Evolutionary conservation across 2,113 vertebrate genomes (phyloP), one percentile per base, ranked within the genome.

Genomic region (Ariopsis seemanni): DNA sequence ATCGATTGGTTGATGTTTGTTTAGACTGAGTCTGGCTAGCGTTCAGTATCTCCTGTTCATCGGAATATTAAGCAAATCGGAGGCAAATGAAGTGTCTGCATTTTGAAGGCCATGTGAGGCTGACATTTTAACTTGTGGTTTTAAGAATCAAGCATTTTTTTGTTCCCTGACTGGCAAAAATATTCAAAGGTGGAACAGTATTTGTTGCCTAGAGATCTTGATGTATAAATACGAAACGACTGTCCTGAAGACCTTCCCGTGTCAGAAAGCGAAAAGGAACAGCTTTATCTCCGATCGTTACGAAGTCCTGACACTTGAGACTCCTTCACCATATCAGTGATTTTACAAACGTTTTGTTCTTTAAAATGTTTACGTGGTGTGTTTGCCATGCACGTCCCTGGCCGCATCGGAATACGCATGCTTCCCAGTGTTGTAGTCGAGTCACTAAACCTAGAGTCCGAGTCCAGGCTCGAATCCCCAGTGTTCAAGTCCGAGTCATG

Each of bases 41-140:
- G 15, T 57, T 88, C 85, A 88, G 86, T 77, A 72, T 65, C 83
- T 79, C 88, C 87, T 91, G 92, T 90, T 67, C 84, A 81, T 89
- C 89, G 88, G 89, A 88, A 89, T 86, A 88, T 75, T 90, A 92
- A 94, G 92, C 92, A 93, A 89, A 86, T 87, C 5, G 85, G 84
- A 94, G 89, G 92, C 90, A 95, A 94, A 95, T 94, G 80, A 81
- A 58, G 42, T 83, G 90, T 27, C 91, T 86, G 93, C 91, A 88
- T 83, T 79, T 52, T 69, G 71, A 74, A 85, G 89, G 89, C 84
- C 89, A 88, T 91, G 63, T 90, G 48, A 83, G 82, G 82, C 22
- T 82, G 79, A 77, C 88, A 89, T 93, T 94, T 92, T 95, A 91
- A 85, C 69, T 85, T 87, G 89, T 86, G 87, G 84, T 86, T 90